phyloP scores from a whole-genome alignment of 2,888 invertebrate genomes.

The Sphinx pinastri region DNA sequence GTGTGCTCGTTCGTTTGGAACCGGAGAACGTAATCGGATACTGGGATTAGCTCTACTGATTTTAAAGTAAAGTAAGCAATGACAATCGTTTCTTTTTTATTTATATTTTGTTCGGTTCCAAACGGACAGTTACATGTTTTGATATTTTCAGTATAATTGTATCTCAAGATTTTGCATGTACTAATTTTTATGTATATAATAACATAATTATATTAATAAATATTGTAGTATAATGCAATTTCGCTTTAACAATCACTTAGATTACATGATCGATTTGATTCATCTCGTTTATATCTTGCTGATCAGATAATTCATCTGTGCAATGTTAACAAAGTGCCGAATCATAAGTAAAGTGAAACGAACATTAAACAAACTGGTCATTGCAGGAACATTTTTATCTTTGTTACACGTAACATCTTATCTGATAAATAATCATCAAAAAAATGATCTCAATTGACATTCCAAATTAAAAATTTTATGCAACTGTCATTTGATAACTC shows the following conservation, averaged over 20 bases:
- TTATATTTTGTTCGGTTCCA: constrained; percentile 45
- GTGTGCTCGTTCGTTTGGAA: constrained; percentile 48
- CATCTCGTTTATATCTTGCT: constrained; percentile 1
- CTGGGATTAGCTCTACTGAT: constrained; percentile 47
- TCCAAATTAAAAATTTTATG: neutral
- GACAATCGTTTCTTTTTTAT: constrained; percentile 33
- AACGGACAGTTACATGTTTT: constrained; percentile 42
- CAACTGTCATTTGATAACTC: neutral
- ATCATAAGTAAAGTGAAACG: constrained; percentile 20
- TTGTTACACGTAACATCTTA: constrained; percentile 12
- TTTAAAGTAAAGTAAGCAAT: constrained; percentile 48
- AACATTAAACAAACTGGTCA: neutral
- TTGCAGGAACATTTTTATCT: constrained; percentile 14
- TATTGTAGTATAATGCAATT: neutral
- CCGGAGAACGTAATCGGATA: constrained; percentile 46
- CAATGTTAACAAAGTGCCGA: constrained; percentile 15
- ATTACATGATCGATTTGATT: constrained; percentile 3
- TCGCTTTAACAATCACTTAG: constrained; percentile 10
- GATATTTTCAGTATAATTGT: neutral
- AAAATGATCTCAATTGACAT: constrained; percentile 8
- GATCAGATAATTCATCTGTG: constrained; percentile 11
- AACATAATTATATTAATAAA: neutral
- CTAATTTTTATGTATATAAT: neutral
- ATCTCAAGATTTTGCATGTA: neutral
- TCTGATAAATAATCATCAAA: constrained; percentile 8